Evolutionary conservation across 2,113 vertebrate species (phyloP).

Genomic region (Phycodurus eques): DNA sequence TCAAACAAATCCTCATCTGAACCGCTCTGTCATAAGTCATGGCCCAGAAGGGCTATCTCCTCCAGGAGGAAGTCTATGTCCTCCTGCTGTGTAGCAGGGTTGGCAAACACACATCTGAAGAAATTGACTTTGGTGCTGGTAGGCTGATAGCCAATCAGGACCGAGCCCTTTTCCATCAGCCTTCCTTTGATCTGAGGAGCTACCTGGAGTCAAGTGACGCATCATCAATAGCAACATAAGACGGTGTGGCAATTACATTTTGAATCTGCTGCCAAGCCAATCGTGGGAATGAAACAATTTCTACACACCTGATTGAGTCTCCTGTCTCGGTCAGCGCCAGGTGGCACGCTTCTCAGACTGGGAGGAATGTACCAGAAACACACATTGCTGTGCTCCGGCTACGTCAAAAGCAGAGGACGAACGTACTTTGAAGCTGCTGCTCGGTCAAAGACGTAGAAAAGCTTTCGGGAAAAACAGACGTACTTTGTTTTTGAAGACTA

Average conservation of each 20-base stretch:
- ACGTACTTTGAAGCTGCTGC: not conserved
- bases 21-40: constrained; percentile 43
- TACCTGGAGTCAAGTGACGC: constrained; percentile 49
- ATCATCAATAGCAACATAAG: not conserved
- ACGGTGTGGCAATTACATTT: not conserved
- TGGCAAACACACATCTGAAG: constrained; percentile 75
- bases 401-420: constrained; percentile 6
- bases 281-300: not conserved
- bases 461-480: not conserved
- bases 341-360: constrained; percentile 51
- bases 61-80: constrained; percentile 73
- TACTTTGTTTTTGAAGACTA: constrained; percentile 67
- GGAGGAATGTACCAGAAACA: constrained; percentile 73
- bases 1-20: not conserved
- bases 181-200: constrained; percentile 70
- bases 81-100: constrained; percentile 57
- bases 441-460: not conserved
- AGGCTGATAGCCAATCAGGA: constrained; percentile 67
- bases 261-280: not conserved
- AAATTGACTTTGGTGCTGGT: constrained; percentile 64
- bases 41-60: constrained; percentile 59
- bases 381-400: constrained; percentile 72
- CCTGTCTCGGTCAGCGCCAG: constrained; percentile 44
- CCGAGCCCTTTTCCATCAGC: constrained; percentile 66
- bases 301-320: constrained; percentile 63